Evolutionary conservation across 2,113 vertebrate species (phyloP).

Genomic region (Fulmarus glacialis): DNA sequence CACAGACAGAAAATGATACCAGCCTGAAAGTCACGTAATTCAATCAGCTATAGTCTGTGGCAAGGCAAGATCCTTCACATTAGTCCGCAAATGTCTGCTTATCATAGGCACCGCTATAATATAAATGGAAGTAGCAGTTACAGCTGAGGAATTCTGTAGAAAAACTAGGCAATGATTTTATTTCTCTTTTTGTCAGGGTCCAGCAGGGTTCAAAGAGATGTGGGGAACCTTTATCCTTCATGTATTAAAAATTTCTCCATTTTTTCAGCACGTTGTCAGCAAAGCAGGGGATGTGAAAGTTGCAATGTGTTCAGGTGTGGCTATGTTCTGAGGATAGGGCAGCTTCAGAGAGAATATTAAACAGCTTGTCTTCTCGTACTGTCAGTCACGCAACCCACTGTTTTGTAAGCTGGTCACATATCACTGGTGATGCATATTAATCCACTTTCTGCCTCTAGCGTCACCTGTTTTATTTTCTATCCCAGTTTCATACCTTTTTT

Average conservation of each 20-base stretch:
- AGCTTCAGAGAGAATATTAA: conserved; percentile 21
- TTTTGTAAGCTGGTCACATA: conserved; percentile 34
- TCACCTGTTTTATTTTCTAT: conserved; percentile 66
- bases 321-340: not conserved
- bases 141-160: not conserved
- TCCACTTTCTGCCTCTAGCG: conserved; percentile 22
- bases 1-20: not conserved
- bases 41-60: not conserved
- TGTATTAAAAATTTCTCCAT: not conserved
- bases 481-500: conserved; percentile 44
- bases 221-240: not conserved
- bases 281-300: not conserved
- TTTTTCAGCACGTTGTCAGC: not conserved
- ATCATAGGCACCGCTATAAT: not conserved
- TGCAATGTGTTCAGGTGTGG: not conserved
- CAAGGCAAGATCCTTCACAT: not conserved
- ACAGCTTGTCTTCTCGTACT: not conserved
- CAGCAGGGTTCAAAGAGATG: not conserved
- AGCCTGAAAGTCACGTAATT: not conserved
- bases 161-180: not conserved
- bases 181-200: not conserved
- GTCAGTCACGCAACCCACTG: not conserved
- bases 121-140: not conserved
- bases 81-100: not conserved
- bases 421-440: not conserved